Base-by-base conservation (phyloP, 2,113 vertebrate genomes). In the Gadus macrocephalus region DNA sequence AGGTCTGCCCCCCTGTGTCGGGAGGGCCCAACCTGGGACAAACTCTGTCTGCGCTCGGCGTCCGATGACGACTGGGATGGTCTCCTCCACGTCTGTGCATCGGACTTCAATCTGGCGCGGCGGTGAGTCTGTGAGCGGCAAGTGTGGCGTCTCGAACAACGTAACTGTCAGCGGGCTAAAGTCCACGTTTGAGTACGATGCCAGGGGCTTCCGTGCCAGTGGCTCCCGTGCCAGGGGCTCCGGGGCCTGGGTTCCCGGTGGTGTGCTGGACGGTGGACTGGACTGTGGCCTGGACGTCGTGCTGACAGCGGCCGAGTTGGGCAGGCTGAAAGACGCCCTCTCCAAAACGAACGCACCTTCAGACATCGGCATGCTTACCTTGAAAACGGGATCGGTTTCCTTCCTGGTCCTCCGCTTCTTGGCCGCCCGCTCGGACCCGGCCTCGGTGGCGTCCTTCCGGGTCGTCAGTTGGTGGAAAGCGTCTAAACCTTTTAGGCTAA, bases 361-460 rank as follows among this genome's bases (percentile, higher is more conserved):
- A 17, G 15, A 74, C 17, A 88, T 38, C 35, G 87, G 84, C 65
- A 91, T 66, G 66, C 81, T 90, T 70, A 91, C 85, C 62, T 79
- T 87, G 66, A 91, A 91, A 69, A 86, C 79, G 9, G 86, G 75
- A 8, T 78, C 9, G 3, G 17, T 28, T 60, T 2, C 31, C 53
- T 78, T 71, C 22, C 5, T 62, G 2, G 0, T 59, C 42, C 38
- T 64, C 7, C 1, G 66, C 17, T 64, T 72, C n/a, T 5, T 12
- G 5, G 1, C 58, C 0, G 38, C 27, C 1, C 71, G 17, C 11
- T 8, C 31, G 3, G 14, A 59, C 63, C 63, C n/a, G 67, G 35
- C 49, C 62, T 14, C 27, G 16, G 1, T 8, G 1, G 19, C 1
- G 2, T 15, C n/a, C 56, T 70, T 62, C 28, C n/a, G 2, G 20